Evolutionary conservation across 2,888 invertebrate genomes (phyloP).

Genomic region (Ochropleura leucogaster): DNA sequence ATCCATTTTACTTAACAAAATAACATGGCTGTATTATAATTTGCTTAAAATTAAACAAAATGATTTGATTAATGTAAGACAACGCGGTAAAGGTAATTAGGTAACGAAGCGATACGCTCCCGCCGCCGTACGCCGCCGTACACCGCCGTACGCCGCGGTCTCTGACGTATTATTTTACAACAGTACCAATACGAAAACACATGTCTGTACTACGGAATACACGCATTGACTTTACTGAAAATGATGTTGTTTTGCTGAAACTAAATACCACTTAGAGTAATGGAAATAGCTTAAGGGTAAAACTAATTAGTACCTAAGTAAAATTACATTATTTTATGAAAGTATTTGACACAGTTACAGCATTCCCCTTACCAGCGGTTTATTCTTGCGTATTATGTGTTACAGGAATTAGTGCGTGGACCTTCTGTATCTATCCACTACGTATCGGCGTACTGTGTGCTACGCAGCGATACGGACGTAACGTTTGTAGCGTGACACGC

Average conservation of each 20-base stretch:
- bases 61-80: conserved; percentile 24
- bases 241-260: not conserved
- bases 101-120: conserved; percentile 21
- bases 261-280: not conserved
- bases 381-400: not conserved
- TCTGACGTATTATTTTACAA: not conserved
- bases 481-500: conserved; percentile 60
- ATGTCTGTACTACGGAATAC: not conserved
- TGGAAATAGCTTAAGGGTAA: not conserved
- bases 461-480: conserved; percentile 44
- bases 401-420: not conserved
- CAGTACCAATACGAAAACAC: not conserved
- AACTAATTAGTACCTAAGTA: not conserved
- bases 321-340: not conserved
- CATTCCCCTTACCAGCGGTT: not conserved
- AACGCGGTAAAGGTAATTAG: conserved; percentile 40
- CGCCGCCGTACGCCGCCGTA: too few relatives aligned
- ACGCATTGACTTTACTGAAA: not conserved
- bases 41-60: conserved; percentile 39
- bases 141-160: not conserved
- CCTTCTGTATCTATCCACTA: conserved; percentile 8
- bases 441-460: conserved; percentile 37
- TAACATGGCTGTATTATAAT: conserved; percentile 45
- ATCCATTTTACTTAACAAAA: conserved; percentile 5
- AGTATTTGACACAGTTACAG: not conserved